phyloP scores from a whole-genome alignment of 2,888 invertebrate species.

The Dinocampus coccinellae region DNA sequence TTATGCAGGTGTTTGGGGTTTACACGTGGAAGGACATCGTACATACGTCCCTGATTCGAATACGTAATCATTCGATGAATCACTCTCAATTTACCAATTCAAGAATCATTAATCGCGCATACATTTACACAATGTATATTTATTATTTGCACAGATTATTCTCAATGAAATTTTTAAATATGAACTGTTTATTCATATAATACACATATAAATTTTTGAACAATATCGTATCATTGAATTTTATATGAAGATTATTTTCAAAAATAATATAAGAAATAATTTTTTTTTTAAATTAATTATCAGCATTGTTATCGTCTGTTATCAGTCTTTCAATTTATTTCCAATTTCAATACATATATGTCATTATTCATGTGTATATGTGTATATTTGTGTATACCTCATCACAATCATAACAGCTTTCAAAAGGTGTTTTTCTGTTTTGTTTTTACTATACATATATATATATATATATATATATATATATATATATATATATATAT shows the following conservation, averaged over 20 bases:
- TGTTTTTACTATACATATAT: neutral
- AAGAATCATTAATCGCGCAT: slow-evolving; percentile 13
- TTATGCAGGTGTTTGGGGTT: slow-evolving; percentile 8
- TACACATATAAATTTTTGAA: too few species aligned
- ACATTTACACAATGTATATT: neutral
- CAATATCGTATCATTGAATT: too few species aligned
- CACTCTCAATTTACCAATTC: slow-evolving; percentile 17
- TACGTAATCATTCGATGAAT: slow-evolving; percentile 26
- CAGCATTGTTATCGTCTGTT: neutral
- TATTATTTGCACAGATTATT: neutral
- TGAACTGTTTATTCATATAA: too few species aligned
- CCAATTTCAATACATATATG: neutral
- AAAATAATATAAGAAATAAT: too few species aligned
- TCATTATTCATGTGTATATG: neutral
- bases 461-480: too few species aligned
- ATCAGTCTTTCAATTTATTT: neutral
- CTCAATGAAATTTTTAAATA: neutral
- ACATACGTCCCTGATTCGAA: slow-evolving; percentile 6
- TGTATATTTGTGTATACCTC: neutral
- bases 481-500: too few species aligned
- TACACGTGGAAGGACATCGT: neutral
- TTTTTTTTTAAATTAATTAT: neutral
- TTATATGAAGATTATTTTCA: too few species aligned
- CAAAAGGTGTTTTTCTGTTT: neutral
- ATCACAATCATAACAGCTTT: neutral